phyloP scores from a whole-genome alignment of 2,888 invertebrate genomes.

The Leuctra nigra region DNA sequence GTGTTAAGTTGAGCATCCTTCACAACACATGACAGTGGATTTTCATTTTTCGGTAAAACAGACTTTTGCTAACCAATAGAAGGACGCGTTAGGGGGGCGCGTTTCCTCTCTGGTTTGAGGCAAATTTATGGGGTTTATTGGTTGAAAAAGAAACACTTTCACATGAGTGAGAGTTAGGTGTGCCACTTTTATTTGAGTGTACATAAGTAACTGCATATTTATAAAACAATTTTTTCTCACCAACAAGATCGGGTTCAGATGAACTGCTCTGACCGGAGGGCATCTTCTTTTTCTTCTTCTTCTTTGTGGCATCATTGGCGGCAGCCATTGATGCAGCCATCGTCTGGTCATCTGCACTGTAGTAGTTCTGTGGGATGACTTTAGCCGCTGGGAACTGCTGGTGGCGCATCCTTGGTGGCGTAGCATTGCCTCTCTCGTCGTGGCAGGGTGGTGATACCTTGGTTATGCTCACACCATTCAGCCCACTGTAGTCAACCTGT shows the following conservation, averaged over 20 bases:
- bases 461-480: conserved; percentile 39
- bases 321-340: conserved; percentile 18
- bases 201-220: background rate
- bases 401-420: background rate
- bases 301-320: conserved; percentile 31
- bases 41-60: no score
- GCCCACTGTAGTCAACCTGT: conserved; percentile 34
- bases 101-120: no score
- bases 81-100: no score
- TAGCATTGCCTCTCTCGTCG: no score
- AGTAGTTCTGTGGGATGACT: background rate
- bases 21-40: no score
- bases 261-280: conserved; percentile 26
- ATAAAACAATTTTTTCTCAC: conserved; percentile 27
- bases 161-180: no score
- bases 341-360: background rate
- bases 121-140: no score
- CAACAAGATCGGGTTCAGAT: conserved; percentile 28
- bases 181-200: no score
- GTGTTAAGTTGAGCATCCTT: no score
- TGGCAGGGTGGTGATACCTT: conserved; percentile 34
- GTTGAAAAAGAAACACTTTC: no score
- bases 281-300: conserved; percentile 32
- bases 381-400: conserved; percentile 8
- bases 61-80: no score